These are phyloP conservation scores for Neotragus pygmaeus DNA, from an alignment of 2,113 vertebrate species.

Conservation along the genomic window DNA sequence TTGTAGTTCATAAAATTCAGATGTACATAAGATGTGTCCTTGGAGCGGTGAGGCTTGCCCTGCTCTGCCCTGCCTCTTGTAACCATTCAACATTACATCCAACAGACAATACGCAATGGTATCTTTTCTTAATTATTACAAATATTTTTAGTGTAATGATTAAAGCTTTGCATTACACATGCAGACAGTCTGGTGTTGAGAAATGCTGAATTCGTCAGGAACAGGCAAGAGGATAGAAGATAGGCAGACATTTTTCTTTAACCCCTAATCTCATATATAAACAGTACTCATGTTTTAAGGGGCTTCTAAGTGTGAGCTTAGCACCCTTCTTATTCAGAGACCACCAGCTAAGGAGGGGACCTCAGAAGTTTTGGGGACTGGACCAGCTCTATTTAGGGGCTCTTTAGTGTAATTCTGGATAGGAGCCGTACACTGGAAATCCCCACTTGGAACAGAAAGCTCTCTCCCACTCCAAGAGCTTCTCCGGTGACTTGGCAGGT, in stretches of 20 bases:
- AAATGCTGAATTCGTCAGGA: neutral
- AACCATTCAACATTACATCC: neutral
- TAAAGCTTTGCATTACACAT: neutral
- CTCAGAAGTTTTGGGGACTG: neutral
- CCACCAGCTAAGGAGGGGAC: accelerated
- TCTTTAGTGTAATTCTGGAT: neutral
- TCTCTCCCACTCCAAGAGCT: neutral
- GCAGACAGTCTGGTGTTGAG: neutral
- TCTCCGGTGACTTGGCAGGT: neutral
- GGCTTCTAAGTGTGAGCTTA: neutral
- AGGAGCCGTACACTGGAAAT: neutral
- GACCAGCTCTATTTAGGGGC: neutral
- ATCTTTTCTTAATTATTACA: neutral
- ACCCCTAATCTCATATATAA: accelerated
- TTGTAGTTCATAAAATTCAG: neutral
- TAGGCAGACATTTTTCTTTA: neutral
- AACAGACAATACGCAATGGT: too few species aligned
- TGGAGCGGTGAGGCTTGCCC: neutral
- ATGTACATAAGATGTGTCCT: neutral
- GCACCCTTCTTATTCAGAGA: neutral
- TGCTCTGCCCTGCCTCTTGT: neutral
- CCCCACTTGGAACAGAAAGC: neutral
- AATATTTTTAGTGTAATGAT: neutral
- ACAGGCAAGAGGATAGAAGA: neutral
- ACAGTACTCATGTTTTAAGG: accelerated